Evolutionary conservation across 2,113 vertebrate species (phyloP).

Genomic region (Sceloporus tristichus): DNA sequence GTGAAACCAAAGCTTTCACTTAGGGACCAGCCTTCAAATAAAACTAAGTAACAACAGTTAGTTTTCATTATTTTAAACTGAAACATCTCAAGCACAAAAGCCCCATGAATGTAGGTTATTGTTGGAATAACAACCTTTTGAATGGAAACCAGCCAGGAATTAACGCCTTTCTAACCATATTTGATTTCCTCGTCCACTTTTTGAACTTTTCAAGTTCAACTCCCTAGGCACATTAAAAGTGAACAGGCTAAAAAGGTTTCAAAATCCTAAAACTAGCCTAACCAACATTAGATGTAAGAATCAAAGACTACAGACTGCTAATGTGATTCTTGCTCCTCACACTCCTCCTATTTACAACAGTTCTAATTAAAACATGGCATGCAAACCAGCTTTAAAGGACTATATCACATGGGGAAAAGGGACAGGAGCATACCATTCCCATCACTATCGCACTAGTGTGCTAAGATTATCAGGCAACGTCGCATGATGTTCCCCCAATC

Average conservation of each 20-base stretch:
- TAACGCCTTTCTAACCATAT: background rate
- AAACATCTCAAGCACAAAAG: background rate
- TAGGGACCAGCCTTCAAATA: conserved; percentile 28
- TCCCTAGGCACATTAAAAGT: background rate
- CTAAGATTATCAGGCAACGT: no score
- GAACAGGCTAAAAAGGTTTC: background rate
- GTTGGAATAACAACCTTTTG: conserved; percentile 1
- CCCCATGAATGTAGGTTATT: background rate
- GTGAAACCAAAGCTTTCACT: conserved; percentile 18
- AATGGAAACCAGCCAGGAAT: background rate
- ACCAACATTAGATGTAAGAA: background rate
- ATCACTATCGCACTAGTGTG: no score
- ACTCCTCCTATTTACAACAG: background rate
- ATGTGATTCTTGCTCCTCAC: background rate
- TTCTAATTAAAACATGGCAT: background rate
- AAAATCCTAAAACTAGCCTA: background rate
- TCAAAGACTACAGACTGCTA: background rate
- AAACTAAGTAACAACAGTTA: conserved; percentile 4
- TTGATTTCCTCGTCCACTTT: background rate
- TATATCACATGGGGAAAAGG: no score
- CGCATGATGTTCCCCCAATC: no score
- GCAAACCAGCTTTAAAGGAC: background rate
- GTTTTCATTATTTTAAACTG: conserved; percentile 19
- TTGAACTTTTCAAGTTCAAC: conserved; percentile 1
- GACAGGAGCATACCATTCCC: no score